Evolutionary conservation across 2,113 vertebrate genomes (phyloP).

Genomic region (Syngnathoides biaculeatus): DNA sequence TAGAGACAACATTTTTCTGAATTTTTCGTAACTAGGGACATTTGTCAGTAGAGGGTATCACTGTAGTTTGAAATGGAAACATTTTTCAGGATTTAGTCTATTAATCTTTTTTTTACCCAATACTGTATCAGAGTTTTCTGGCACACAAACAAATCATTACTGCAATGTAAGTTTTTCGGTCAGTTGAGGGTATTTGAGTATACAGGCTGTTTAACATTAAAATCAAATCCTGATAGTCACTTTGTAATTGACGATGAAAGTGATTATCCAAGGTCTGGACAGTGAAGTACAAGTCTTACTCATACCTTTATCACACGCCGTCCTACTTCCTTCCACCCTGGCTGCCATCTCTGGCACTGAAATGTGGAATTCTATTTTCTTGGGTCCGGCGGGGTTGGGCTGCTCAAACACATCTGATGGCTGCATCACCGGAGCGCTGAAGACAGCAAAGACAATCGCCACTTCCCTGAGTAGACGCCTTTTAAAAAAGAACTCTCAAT

Average conservation of each 20-base stretch:
- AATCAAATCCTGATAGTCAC: neutral
- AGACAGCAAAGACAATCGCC: slow-evolving; percentile 55
- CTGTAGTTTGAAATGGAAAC: too few species aligned
- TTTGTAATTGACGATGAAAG: neutral
- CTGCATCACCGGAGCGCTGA: slow-evolving; percentile 77
- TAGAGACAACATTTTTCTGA: too few species aligned
- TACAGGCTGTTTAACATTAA: neutral
- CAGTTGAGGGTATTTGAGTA: too few species aligned
- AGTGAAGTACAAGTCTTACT: slow-evolving; percentile 32
- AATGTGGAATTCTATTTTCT: slow-evolving; percentile 94
- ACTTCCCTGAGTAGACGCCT: slow-evolving; percentile 14
- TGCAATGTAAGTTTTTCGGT: too few species aligned
- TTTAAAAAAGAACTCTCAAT: slow-evolving; percentile 27
- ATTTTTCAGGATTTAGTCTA: too few species aligned
- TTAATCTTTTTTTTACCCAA: too few species aligned
- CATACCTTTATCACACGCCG: slow-evolving; percentile 19
- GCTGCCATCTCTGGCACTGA: slow-evolving; percentile 73
- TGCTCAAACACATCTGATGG: slow-evolving; percentile 95
- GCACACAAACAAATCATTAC: too few species aligned
- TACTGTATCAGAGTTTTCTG: too few species aligned
- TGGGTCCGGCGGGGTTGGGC: slow-evolving; percentile 77
- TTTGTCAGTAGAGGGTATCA: too few species aligned
- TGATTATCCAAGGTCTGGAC: neutral
- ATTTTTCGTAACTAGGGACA: too few species aligned
- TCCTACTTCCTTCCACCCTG: slow-evolving; percentile 60